Conservation (phyloP, 92 coral and sea anemone species). For the Epizoanthus fatuus region DNA sequence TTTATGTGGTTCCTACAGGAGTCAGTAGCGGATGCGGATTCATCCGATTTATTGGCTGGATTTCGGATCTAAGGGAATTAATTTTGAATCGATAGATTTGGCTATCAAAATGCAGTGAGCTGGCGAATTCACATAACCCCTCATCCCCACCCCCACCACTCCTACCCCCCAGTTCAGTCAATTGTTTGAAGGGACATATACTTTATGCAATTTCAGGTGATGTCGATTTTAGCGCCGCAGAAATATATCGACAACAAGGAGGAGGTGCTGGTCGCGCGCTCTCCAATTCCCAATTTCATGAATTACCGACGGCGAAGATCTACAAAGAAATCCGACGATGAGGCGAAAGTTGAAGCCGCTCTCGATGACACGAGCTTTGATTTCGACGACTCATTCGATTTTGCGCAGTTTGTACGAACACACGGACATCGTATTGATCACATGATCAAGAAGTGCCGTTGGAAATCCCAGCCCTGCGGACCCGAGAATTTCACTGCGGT, state of each 20-base stretch:
- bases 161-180: too few species aligned
- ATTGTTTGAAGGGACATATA: background rate
- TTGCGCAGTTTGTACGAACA: constrained; percentile 97
- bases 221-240: constrained; percentile 98
- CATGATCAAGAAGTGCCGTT: constrained; percentile 97
- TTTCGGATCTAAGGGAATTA: too few species aligned
- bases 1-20: too few species aligned
- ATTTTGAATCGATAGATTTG: too few species aligned
- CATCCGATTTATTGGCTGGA: too few species aligned
- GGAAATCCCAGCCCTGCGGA: constrained; percentile 99
- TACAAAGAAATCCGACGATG: constrained; percentile 77
- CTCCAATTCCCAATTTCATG: constrained; percentile 95
- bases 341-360: constrained; percentile 82
- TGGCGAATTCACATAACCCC: too few species aligned
- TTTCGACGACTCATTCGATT: constrained; percentile 92
- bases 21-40: too few species aligned
- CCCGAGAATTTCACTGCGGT: constrained; percentile 99
- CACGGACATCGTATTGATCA: constrained; percentile 99
- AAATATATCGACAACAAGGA: constrained; percentile 96
- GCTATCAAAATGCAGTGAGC: too few species aligned
- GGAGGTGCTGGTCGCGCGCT: constrained; percentile 94
- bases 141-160: too few species aligned
- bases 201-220: constrained; percentile 67
- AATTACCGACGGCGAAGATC: constrained; percentile 81
- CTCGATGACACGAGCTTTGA: constrained; percentile 84